Evolutionary conservation across 2,888 invertebrate genomes (phyloP).

Genomic region (Erebia ligea): DNA sequence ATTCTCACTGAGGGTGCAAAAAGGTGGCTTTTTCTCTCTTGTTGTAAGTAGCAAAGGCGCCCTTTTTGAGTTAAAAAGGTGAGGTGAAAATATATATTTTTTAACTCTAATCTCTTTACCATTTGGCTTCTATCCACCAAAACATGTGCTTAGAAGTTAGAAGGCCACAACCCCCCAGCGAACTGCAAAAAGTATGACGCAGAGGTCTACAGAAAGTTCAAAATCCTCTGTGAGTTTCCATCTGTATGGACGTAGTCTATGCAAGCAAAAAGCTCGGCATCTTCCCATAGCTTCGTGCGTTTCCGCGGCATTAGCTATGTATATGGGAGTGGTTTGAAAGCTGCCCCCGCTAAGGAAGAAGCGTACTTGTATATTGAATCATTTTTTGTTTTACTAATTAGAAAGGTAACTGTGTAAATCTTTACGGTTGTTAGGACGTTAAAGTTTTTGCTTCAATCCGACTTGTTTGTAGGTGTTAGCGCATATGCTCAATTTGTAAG

Average conservation of each 20-base stretch:
- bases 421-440: slow-evolving; percentile 10
- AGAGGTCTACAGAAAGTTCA: too few species aligned
- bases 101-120: too few species aligned
- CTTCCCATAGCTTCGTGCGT: slow-evolving; percentile 57
- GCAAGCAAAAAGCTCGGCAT: slow-evolving; percentile 51
- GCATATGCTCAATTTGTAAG: not conserved
- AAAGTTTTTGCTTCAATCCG: not conserved
- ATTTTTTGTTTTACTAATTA: slow-evolving; percentile 28
- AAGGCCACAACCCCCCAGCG: too few species aligned
- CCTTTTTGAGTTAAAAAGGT: too few species aligned
- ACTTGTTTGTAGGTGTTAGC: not conserved
- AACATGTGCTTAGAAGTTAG: too few species aligned
- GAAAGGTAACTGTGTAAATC: slow-evolving; percentile 26
- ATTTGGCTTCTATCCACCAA: too few species aligned
- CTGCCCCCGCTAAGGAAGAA: slow-evolving; percentile 29
- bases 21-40: too few species aligned
- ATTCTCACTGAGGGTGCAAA: too few species aligned
- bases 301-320: slow-evolving; percentile 36
- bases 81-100: too few species aligned
- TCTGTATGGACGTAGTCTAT: not conserved
- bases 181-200: too few species aligned
- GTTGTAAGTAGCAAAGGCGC: too few species aligned
- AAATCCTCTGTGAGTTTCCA: not conserved
- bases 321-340: slow-evolving; percentile 48
- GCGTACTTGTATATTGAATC: slow-evolving; percentile 11